Conservation (phyloP, 1,140 invertebrate species). For the Macrotrachela quadricornifera region DNA sequence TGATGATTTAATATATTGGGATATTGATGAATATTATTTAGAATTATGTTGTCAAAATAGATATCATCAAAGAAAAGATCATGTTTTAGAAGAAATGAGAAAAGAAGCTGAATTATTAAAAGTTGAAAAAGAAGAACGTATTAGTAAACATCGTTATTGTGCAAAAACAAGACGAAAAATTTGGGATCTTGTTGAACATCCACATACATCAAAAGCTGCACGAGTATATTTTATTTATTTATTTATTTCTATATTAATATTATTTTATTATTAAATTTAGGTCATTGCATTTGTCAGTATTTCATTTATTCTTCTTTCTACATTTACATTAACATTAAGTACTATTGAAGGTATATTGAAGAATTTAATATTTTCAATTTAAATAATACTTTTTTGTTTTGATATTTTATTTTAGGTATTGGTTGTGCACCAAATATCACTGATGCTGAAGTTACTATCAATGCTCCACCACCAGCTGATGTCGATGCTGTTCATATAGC, state of each 20-base stretch:
- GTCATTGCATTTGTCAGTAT: conserved; percentile 72
- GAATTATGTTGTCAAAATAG: conserved; percentile 95
- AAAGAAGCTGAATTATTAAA: conserved; percentile 9
- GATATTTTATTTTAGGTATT: conserved; percentile 91
- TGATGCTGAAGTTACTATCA: too few relatives aligned
- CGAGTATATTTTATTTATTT: conserved; percentile 60
- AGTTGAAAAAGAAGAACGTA: conserved; percentile 4
- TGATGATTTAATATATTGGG: conserved; percentile 94
- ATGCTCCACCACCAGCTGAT: too few relatives aligned
- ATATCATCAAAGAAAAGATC: conserved; percentile 87
- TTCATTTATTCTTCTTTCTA: conserved; percentile 95
- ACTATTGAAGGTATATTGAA: conserved; percentile 75
- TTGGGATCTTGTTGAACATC: conserved; percentile 98
- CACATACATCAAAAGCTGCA: conserved; percentile 86
- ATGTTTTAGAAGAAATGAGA: conserved; percentile 37
- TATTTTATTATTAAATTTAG: too few relatives aligned
- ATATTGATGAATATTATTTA: conserved; percentile 93
- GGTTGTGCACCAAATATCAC: conserved; percentile 36
- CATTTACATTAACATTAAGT: conserved; percentile 89
- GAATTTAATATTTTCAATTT: too few relatives aligned
- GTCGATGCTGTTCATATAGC: too few relatives aligned
- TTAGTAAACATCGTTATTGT: conserved; percentile 19
- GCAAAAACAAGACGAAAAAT: conserved; percentile 59
- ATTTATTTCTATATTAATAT: conserved; percentile 48
- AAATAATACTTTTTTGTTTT: too few relatives aligned